Percentiles rank a stretch among this genome's conserved stretches.
Evolutionary conservation across 1,140 invertebrate species (phyloP).

Genomic region (Leguminivora glycinivorella): DNA sequence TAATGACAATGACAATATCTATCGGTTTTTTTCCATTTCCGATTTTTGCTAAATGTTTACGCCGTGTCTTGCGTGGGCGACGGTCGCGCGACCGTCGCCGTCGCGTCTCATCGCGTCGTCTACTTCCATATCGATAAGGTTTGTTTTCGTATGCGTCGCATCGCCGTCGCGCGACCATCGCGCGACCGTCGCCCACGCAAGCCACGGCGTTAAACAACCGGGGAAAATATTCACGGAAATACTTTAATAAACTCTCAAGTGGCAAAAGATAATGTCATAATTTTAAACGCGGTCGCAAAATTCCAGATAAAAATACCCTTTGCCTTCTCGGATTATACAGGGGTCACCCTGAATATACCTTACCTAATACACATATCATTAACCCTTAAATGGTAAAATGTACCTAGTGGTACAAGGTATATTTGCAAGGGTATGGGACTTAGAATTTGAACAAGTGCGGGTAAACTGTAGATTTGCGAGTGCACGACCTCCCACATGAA

Average conservation of each 20-base stretch:
- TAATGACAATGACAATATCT: no score
- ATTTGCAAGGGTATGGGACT: not conserved
- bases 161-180: no score
- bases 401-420: not conserved
- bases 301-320: conserved; percentile 10
- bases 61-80: no score
- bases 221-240: not conserved
- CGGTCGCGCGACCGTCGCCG: no score
- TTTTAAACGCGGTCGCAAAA: conserved; percentile 8
- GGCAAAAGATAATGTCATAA: conserved; percentile 25
- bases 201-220: not conserved
- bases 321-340: conserved; percentile 18
- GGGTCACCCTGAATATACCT: conserved; percentile 12
- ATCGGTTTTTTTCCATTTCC: no score
- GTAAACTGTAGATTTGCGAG: conserved; percentile 14
- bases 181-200: no score
- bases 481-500: conserved; percentile 24
- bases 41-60: no score
- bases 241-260: conserved; percentile 18
- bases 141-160: no score
- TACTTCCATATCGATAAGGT: no score
- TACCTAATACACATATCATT: not conserved
- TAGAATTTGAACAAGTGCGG: conserved; percentile 1
- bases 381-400: not conserved
- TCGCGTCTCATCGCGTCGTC: no score